A percentile compares a stretch with the other conserved stretches of the same genome.
Conservation (phyloP, 2,888 invertebrate species). For the Dione vanillae region DNA sequence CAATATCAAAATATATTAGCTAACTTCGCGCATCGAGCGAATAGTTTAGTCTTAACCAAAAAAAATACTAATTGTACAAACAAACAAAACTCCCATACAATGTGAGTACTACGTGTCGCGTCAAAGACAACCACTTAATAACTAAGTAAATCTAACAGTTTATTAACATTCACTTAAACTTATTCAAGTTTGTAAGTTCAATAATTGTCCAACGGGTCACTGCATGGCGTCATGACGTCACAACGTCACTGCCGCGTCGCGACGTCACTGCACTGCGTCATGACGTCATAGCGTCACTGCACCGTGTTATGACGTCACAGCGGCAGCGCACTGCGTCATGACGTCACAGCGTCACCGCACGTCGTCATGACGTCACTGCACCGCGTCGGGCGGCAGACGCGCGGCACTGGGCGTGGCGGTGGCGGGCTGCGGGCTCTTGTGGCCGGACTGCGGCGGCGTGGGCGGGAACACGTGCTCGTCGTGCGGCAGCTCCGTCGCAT, state of each 20-base stretch:
- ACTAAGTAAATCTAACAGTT: slow-evolving; percentile 1
- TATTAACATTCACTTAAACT: neutral
- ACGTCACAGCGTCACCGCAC: too few relatives aligned
- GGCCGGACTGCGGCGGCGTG: slow-evolving; percentile 77
- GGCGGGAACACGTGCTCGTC: slow-evolving; percentile 70
- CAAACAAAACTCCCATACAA: neutral
- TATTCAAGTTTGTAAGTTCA: neutral
- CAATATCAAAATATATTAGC: slow-evolving; percentile 15
- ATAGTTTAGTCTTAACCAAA: neutral
- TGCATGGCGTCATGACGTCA: too few relatives aligned
- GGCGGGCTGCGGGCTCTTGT: slow-evolving; percentile 75
- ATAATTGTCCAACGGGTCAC: neutral
- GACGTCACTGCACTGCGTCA: too few relatives aligned
- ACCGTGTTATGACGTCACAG: neutral
- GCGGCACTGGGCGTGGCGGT: slow-evolving; percentile 68
- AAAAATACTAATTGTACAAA: slow-evolving; percentile 11
- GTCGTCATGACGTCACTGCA: neutral
- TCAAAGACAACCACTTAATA: slow-evolving; percentile 1
- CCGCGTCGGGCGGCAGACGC: slow-evolving; percentile 4
- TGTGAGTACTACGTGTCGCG: neutral
- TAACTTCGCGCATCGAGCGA: neutral
- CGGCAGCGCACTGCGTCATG: neutral
- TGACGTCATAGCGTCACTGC: too few relatives aligned
- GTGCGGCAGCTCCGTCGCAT: neutral
- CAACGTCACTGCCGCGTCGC: neutral